Percentiles rank a stretch among this genome's conserved stretches.
phyloP scores from a whole-genome alignment of 2,113 vertebrate species.

The Pachypanchax playfairii region DNA sequence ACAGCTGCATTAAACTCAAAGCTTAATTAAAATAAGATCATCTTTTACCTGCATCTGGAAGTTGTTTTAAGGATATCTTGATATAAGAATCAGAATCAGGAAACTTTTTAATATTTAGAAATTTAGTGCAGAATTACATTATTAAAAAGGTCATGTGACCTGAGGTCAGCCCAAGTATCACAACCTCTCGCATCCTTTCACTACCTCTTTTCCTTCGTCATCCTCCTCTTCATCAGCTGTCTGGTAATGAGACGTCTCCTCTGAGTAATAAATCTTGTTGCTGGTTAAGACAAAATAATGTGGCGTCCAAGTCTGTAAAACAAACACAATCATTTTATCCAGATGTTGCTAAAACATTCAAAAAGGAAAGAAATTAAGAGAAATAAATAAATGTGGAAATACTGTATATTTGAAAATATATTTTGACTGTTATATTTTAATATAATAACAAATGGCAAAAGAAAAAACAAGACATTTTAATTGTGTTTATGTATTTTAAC shows the following conservation, averaged over 20 bases:
- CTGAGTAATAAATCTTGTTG: conserved; percentile 89
- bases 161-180: no score
- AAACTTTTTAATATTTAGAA: no score
- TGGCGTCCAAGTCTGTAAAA: conserved; percentile 84
- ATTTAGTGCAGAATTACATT: neutral
- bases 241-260: conserved; percentile 87
- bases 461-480: no score
- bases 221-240: conserved; percentile 86
- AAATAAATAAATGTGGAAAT: neutral
- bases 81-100: no score
- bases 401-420: no score
- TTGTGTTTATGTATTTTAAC: no score
- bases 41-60: no score
- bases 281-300: conserved; percentile 89
- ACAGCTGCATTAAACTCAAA: no score
- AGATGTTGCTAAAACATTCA: neutral
- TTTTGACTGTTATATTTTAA: no score
- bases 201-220: conserved; percentile 82
- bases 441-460: no score
- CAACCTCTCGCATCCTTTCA: neutral
- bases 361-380: neutral
- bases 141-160: neutral
- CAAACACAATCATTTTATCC: conserved; percentile 2
- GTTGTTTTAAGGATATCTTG: no score
- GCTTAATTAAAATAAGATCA: no score